Base-by-base conservation (phyloP, 2,888 invertebrate species). In the Oasisia sp. region DNA sequence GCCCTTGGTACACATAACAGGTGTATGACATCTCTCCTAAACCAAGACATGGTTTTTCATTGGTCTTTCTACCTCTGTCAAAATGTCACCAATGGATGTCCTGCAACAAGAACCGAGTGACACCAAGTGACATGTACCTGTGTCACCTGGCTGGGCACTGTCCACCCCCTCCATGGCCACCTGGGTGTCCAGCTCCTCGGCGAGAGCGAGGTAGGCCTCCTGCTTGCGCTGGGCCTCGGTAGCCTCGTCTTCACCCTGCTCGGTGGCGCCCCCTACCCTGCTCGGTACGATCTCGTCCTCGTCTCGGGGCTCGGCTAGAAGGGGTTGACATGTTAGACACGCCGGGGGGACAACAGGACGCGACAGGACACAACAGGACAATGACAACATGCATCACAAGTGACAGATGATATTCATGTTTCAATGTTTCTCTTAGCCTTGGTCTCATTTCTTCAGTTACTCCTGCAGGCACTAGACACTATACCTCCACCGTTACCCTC, bases 171-270 rank as follows among this genome's bases (percentile, higher is more conserved):
- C 92, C 89, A 93, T 91, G 90, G 94, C 94, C 19, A 93, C 91
- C 19, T 94, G 91, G 32, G 92, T 91, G 93, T 95, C 95, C 94
- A 96, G 92, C 92, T 95, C 94, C 91, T 93, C 92, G 32, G 95
- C 95, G 38, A 96, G 94, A 93, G 94, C 94, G 74, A 94, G 91
- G 92, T 94, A 95, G 7, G 95, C 95, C 94, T 94, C 95, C 94
- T 94, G 95, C 95, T 94, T 96, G 95, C 94, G 95, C 94, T 95
- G 93, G 89, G 94, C 92, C 93, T 93, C 93, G 94, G 94, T 93
- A 94, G 94, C 91, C 94, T 95, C 92, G 93, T 94, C 93, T 45
- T 90, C 90, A 32, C 3, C 90, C 7, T 8, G 19, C 4, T 90
- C 38, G 19, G n/a, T 3, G n/a, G 14, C 32, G 32, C 32, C 32